Conservation (phyloP, 1,140 invertebrate species). For the Pseudachorutes palmiensis region DNA sequence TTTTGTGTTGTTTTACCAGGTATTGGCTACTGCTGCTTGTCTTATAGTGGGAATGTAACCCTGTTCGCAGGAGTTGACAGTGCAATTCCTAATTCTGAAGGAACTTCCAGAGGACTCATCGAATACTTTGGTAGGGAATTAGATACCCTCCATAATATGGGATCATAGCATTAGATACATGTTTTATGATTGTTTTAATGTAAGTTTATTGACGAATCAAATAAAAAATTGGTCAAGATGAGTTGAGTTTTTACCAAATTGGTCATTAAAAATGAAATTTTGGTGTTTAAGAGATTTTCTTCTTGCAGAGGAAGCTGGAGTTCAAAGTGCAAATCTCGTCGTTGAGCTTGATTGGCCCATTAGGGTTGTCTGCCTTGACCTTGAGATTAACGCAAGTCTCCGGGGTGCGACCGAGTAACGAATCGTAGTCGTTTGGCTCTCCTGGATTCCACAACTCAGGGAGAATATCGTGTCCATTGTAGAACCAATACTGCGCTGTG, state of each 20-base stretch:
- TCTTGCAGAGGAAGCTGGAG: neutral
- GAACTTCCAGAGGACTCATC: neutral
- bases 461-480: neutral
- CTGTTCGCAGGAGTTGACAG: neutral
- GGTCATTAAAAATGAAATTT: neutral
- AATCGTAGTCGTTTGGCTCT: neutral
- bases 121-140: neutral
- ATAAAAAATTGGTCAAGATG: no score
- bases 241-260: no score
- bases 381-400: constrained; percentile 1
- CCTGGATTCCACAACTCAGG: neutral
- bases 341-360: neutral
- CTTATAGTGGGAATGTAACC: neutral
- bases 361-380: neutral
- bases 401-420: neutral
- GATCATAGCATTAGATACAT: no score
- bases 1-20: neutral
- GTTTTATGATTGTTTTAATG: no score
- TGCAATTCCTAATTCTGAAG: neutral
- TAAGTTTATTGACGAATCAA: no score
- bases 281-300: neutral
- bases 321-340: neutral
- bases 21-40: neutral
- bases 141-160: no score
- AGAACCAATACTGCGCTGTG: neutral